phyloP scores from a whole-genome alignment of 1,140 invertebrate genomes.

The Coptotermes formosanus region DNA sequence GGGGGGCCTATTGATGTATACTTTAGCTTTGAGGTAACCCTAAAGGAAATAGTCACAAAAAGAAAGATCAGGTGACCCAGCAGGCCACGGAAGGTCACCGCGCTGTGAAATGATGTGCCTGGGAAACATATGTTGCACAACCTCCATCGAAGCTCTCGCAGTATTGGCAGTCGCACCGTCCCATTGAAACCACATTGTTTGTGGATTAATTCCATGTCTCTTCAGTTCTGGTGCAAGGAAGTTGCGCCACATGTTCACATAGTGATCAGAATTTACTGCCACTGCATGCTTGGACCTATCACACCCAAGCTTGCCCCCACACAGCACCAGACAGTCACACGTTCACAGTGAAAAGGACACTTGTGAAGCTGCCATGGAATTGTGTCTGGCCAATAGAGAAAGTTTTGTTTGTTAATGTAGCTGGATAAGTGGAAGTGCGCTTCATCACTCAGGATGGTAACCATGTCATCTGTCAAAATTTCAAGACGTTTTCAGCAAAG shows the following conservation, averaged over 20 bases:
- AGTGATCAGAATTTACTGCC: background rate
- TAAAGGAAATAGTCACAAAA: slow-evolving; percentile 39
- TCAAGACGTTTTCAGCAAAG: too few relatives aligned
- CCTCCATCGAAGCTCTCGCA: slow-evolving; percentile 23
- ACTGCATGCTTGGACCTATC: background rate
- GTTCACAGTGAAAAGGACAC: too few relatives aligned
- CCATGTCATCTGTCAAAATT: too few relatives aligned
- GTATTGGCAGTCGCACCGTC: slow-evolving; percentile 29
- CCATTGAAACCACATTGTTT: slow-evolving; percentile 25
- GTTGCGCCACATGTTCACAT: background rate
- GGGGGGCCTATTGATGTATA: slow-evolving; percentile 25
- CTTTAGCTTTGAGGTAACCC: slow-evolving; percentile 38
- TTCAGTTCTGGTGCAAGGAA: background rate
- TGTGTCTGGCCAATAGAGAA: too few relatives aligned
- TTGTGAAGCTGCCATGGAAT: too few relatives aligned
- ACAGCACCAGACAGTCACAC: too few relatives aligned
- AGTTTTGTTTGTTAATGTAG: too few relatives aligned
- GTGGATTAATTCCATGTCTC: background rate
- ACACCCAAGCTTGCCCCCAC: too few relatives aligned
- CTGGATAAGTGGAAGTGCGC: too few relatives aligned
- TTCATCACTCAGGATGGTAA: too few relatives aligned
- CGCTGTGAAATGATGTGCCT: slow-evolving; percentile 17
- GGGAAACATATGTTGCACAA: slow-evolving; percentile 8
- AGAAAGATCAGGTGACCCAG: slow-evolving; percentile 39
- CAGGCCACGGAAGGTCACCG: slow-evolving; percentile 35